These are phyloP conservation scores for Microplitis deprimator DNA, from an alignment of 2,888 invertebrate species.

Conservation along the genomic window DNA sequence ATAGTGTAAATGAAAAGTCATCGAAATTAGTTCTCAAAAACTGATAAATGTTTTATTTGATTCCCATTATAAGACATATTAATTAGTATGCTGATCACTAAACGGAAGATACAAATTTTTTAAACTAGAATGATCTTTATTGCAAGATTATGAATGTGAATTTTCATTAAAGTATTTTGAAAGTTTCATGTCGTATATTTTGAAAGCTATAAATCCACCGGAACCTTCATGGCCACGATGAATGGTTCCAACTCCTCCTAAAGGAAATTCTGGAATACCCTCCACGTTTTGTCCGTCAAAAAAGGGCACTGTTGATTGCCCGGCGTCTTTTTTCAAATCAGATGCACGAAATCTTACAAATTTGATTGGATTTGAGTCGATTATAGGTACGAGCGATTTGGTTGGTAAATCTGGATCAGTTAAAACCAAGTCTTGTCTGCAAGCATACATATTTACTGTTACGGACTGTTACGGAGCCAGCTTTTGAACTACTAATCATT, in stretches of 20 bases:
- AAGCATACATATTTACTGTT: not conserved
- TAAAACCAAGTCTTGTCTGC: not conserved
- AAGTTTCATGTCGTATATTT: not conserved
- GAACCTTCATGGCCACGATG: not conserved
- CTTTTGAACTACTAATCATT: too few relatives aligned
- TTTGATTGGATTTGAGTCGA: not conserved
- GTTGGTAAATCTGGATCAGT: not conserved
- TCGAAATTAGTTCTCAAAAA: too few relatives aligned
- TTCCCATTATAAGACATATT: too few relatives aligned
- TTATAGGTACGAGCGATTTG: not conserved
- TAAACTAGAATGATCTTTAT: too few relatives aligned
- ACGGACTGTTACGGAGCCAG: too few relatives aligned
- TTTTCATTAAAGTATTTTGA: not conserved
- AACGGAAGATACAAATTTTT: too few relatives aligned
- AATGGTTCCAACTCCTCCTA: not conserved
- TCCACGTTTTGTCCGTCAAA: not conserved
- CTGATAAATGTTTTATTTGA: too few relatives aligned
- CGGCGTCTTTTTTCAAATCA: not conserved
- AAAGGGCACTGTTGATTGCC: not conserved
- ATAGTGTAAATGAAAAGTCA: too few relatives aligned
- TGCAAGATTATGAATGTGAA: not conserved
- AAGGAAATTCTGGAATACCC: not conserved
- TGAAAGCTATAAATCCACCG: not conserved
- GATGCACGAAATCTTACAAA: not conserved
- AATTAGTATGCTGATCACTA: too few relatives aligned